Base-by-base conservation (phyloP, 2,888 invertebrate genomes). In the Cyclophora albipunctata region DNA sequence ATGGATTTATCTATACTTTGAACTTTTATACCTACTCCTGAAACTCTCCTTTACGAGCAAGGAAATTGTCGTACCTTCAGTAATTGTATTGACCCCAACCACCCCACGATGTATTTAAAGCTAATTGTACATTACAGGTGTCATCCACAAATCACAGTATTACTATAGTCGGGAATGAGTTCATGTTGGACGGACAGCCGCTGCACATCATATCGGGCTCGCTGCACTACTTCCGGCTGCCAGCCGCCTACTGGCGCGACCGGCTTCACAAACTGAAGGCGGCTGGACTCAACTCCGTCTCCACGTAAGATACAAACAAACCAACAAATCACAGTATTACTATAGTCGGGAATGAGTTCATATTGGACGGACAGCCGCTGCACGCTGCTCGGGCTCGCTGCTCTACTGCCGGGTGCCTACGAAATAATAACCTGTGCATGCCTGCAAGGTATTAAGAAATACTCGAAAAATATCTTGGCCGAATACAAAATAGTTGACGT, bases 191-290 rank as follows among this genome's bases (percentile, higher is more conserved):
- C 78, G 95, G 94, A 0, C 60, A 90, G 66, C 92, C 92, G 0
- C 92, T 95, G 64, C 91, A 90, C 40, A 94, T 93, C 20, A 89
- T 94, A 50, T 91, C 94, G n/a, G 96, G 96, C 0, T 93, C 94
- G 20, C 90, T 97, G 70, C 97, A 97, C 75, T 97, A 97, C 81
- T 97, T 96, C 75, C 91, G 97, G 3, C 90, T 95, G 0, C 95
- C 95, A 3, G 91, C 91, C 42, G 90, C 88, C 7, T 93, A 94
- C 67, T 97, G 97, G 97, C 89, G 92, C 44, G 93, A 95, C 55
- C 91, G 96, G 50, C 78, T 97, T 53, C 84, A 90, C 48, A 95
- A 95, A 71, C 84, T 96, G 67, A 90, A 93, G 68, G 94, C 94
- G 2, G 95, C 95, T 41, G 98, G 98, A 1, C 89, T 98, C 7